phyloP scores from a whole-genome alignment of 2,113 vertebrate genomes.

The Athene noctua region DNA sequence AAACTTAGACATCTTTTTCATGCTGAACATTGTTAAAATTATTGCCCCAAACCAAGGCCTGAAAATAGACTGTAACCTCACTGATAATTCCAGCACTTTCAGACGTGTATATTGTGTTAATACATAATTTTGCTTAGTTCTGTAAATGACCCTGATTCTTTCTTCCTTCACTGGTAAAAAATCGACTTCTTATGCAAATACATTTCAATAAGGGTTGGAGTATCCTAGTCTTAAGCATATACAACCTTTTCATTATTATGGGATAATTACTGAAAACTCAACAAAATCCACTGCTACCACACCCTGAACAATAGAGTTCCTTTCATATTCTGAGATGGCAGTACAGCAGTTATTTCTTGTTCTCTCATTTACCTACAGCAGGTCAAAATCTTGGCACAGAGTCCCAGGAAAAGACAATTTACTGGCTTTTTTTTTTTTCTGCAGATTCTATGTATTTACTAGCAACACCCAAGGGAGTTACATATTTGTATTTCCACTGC shows the following conservation, averaged over 20 bases:
- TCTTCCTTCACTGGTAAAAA: conserved; percentile 25
- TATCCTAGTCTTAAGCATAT: neutral
- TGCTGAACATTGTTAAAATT: conserved; percentile 12
- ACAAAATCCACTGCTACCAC: neutral
- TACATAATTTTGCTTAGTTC: conserved; percentile 5
- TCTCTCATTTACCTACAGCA: conserved; percentile 16
- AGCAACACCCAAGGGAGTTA: conserved; percentile 19
- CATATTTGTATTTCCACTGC: conserved; percentile 26
- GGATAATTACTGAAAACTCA: conserved; percentile 27
- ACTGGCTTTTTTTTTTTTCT: neutral
- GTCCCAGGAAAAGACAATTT: neutral
- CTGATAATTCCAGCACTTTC: neutral
- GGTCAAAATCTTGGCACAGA: conserved; percentile 10
- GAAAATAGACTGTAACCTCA: neutral
- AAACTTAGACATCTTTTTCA: neutral
- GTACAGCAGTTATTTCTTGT: neutral
- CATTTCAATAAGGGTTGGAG: neutral
- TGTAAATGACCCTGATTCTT: neutral
- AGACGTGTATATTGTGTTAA: neutral
- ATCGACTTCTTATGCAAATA: conserved; percentile 23
- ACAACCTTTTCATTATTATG: conserved; percentile 17
- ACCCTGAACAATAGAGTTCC: neutral
- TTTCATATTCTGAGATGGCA: neutral
- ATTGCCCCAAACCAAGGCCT: neutral
- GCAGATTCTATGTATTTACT: neutral